Base-by-base conservation (phyloP, 2,113 vertebrate genomes). In the Zosterops pallidus region DNA sequence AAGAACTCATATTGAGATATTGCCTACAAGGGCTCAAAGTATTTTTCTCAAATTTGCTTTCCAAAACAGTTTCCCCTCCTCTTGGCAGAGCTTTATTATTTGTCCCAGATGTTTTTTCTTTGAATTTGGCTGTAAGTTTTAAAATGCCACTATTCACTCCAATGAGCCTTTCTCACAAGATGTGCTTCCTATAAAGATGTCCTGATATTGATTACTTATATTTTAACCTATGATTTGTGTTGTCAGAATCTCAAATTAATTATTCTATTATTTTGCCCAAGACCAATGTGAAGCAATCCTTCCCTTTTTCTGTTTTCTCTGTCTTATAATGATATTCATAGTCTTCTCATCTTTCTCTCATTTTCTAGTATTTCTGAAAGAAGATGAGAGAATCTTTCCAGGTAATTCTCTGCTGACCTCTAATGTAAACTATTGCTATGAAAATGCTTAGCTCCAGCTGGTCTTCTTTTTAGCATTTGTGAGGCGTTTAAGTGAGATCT, bases 91-190 rank as follows among this genome's bases (percentile, higher is more conserved):
- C 29, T 77, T 88, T 83, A 50, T 76, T 77, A 84, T 90, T 91
- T 90, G 14, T 91, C 55, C 86, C 89, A 92, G 86, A 90, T 93
- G 86, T 59, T 83, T 72, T 87, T 85, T 47, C 39, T 70, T 94
- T 65, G 6, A 75, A 68, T 93, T 71, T 90, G 31, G 14, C 57
- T 69, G 7, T 37, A 37, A 70, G 50, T 42, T 86, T 62, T 42
- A 2, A 15, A 90, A 69, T 14, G 5, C 39, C 68, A 57, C 57
- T 69, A 33, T 85, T 77, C 1, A 2, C 3, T 83, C 23, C 60
- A 68, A 19, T 6, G 12, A 71, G 12, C 69, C 11, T 49, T 87
- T 84, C 31, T 78, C 20, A 70, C 5, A 70, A 62, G 6, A 63
- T 39, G 52, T 31, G 14, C 6, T 81, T 83, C 16, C 3, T 42